phyloP scores from a whole-genome alignment of 2,113 vertebrate species.

The Polypterus bichir region DNA sequence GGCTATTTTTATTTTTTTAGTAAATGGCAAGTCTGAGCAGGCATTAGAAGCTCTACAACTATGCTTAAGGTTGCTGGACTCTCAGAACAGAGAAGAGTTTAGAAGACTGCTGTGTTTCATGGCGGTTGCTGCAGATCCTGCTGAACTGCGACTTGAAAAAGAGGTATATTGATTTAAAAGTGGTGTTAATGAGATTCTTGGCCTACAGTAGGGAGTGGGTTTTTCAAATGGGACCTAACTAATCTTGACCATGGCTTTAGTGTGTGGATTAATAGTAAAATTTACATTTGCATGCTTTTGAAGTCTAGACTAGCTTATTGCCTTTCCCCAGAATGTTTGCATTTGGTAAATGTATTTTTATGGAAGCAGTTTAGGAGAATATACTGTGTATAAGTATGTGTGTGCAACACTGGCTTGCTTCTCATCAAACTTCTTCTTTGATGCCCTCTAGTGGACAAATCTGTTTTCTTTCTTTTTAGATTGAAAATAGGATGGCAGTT shows the following conservation, averaged over 20 bases:
- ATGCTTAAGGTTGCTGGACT: slow-evolving; percentile 78
- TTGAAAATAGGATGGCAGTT: slow-evolving; percentile 90
- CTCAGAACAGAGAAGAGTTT: slow-evolving; percentile 78
- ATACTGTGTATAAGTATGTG: no score
- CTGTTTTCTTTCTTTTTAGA: slow-evolving; percentile 41
- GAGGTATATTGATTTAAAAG: slow-evolving; percentile 61
- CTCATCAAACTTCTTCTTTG: no score
- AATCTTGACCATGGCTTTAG: no score
- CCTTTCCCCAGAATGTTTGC: no score
- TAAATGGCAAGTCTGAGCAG: slow-evolving; percentile 82
- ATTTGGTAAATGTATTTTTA: no score
- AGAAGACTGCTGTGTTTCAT: slow-evolving; percentile 83
- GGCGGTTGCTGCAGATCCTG: slow-evolving; percentile 64
- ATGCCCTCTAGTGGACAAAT: no score
- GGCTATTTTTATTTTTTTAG: slow-evolving; percentile 39
- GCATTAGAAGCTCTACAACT: slow-evolving; percentile 84
- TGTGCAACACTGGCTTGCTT: no score
- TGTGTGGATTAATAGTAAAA: no score
- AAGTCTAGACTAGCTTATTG: no score
- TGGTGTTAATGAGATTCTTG: background rate
- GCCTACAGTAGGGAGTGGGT: slow-evolving; percentile 1
- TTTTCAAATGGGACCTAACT: no score
- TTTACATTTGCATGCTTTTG: no score
- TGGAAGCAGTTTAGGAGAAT: no score
- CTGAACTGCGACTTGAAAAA: slow-evolving; percentile 73